Percentiles rank a stretch among this genome's conserved stretches.
Evolutionary conservation across 1,140 invertebrate genomes (phyloP).

Genomic region (Polypedilum pembai): DNA sequence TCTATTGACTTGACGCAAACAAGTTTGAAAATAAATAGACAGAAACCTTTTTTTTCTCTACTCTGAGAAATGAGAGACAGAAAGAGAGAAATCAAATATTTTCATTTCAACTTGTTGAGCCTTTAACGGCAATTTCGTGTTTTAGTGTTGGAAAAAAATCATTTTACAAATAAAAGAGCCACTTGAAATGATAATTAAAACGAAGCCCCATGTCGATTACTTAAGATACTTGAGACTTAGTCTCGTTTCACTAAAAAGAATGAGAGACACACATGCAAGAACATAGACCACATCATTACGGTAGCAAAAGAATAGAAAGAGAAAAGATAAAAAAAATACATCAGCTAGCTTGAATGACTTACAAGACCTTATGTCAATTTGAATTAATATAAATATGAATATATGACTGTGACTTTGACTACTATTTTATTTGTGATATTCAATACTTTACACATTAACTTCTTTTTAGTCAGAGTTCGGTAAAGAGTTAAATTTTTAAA

Average conservation of each 20-base stretch:
- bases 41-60: neutral
- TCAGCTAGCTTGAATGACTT: neutral
- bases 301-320: neutral
- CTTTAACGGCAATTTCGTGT: neutral
- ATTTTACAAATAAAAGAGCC: neutral
- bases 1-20: slow-evolving; percentile 1
- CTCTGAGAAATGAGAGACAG: neutral
- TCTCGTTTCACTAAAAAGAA: neutral
- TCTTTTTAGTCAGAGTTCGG: too few relatives aligned
- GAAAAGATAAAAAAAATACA: neutral
- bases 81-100: slow-evolving; percentile 6
- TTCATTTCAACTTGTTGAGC: slow-evolving; percentile 17
- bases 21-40: neutral
- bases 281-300: neutral
- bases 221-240: slow-evolving; percentile 6
- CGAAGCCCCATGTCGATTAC: slow-evolving; percentile 15
- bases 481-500: too few relatives aligned
- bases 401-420: neutral
- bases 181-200: slow-evolving; percentile 7
- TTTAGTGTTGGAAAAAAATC: too few relatives aligned
- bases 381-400: neutral
- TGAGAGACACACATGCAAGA: neutral
- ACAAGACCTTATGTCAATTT: slow-evolving; percentile 12
- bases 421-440: neutral
- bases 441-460: too few relatives aligned